These are phyloP conservation scores for Stenotaenia linearis DNA, from an alignment of 2,888 invertebrate species.

Conservation along the genomic window DNA sequence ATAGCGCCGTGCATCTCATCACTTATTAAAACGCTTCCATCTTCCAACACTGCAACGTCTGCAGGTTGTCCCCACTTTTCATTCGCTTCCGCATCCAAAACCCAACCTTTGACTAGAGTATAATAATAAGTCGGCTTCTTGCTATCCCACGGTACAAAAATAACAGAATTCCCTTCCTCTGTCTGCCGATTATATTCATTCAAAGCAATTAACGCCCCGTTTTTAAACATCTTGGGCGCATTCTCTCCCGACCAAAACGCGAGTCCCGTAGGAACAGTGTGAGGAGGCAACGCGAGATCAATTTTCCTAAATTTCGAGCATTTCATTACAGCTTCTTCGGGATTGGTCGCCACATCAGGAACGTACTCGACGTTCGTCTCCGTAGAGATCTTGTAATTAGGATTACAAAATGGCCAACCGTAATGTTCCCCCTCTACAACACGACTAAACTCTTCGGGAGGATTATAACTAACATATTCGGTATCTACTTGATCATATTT, in stretches of 20 bases:
- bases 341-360: neutral
- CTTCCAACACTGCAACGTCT: neutral
- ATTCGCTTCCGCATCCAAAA: neutral
- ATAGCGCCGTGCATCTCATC: slow-evolving; percentile 8
- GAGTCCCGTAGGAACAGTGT: neutral
- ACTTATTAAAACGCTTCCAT: slow-evolving; percentile 16
- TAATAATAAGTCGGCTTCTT: neutral
- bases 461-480: neutral
- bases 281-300: neutral
- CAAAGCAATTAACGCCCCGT: neutral
- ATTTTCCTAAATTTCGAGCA: neutral
- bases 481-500: neutral
- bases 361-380: neutral
- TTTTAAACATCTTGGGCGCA: neutral
- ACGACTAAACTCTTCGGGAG: neutral
- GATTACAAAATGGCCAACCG: slow-evolving; percentile 27
- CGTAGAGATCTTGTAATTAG: neutral
- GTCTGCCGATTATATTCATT: too few species aligned
- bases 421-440: neutral
- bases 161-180: too few species aligned
- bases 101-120: neutral
- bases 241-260: neutral
- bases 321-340: neutral
- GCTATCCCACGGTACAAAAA: neutral
- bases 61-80: neutral